Percentiles rank a stretch among this genome's conserved stretches.
Conservation (phyloP, 2,797 vertebrate genomes). For the Neosilurus mollespiculum region DNA sequence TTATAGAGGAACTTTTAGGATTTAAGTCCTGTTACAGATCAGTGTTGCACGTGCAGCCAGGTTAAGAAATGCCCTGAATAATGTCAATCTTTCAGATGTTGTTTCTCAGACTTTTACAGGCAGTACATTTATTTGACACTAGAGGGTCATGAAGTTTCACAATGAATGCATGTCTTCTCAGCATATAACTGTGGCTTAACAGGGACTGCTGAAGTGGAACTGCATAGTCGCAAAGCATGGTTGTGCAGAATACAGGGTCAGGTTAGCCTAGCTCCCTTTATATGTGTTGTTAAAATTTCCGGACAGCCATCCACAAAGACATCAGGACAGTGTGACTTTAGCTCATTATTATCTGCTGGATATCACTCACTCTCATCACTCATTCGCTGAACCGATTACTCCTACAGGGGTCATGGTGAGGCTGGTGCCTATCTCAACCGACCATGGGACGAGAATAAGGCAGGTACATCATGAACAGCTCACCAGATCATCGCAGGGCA, state of each 20-base stretch:
- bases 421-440: too few relatives aligned
- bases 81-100: neutral
- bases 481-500: too few relatives aligned
- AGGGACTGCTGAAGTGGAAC: neutral
- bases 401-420: too few relatives aligned
- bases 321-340: neutral
- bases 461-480: too few relatives aligned
- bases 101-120: neutral
- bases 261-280: neutral
- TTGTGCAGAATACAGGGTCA: neutral
- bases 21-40: constrained; percentile 26
- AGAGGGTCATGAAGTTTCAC: neutral
- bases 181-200: neutral
- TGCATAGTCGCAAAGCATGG: neutral
- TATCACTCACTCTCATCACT: neutral
- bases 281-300: neutral
- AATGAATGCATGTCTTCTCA: neutral
- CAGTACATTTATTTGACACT: neutral
- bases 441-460: too few relatives aligned
- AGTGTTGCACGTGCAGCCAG: constrained; percentile 24
- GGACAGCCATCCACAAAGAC: neutral
- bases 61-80: constrained; percentile 7
- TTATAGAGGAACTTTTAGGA: constrained; percentile 38
- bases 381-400: too few relatives aligned
- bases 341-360: neutral